Evolutionary conservation across 2,888 invertebrate species (phyloP).

Genomic region (Cheilosia soror): DNA sequence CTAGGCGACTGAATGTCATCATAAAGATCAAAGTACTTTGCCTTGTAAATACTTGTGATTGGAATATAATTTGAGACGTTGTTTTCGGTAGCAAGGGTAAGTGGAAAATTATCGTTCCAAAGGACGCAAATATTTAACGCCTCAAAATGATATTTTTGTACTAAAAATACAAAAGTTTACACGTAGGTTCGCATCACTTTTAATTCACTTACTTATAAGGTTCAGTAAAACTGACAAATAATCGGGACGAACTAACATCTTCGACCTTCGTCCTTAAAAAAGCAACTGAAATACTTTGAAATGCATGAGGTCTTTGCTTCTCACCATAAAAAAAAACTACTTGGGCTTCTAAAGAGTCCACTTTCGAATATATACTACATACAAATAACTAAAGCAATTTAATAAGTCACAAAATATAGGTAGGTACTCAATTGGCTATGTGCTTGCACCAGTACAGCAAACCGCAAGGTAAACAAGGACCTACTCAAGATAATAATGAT

Average conservation of each 20-base stretch:
- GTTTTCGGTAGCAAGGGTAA: conserved; percentile 59
- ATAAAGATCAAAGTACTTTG: conserved; percentile 21
- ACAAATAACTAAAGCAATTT: background rate
- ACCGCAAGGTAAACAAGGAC: background rate
- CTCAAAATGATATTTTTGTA: conserved; percentile 77
- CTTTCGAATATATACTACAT: background rate
- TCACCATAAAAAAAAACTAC: no score
- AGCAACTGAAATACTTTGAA: background rate
- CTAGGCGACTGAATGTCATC: background rate
- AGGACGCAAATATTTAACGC: conserved; percentile 79
- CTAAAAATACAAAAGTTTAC: conserved; percentile 62
- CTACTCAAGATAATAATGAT: conserved; percentile 9
- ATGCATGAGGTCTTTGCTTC: no score
- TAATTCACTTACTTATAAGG: conserved; percentile 32
- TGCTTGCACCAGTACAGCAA: no score
- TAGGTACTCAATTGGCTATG: background rate
- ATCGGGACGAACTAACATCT: background rate
- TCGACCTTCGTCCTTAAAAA: background rate
- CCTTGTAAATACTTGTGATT: conserved; percentile 75
- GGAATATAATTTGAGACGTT: conserved; percentile 17
- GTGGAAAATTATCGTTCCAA: conserved; percentile 77
- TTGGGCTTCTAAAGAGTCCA: no score
- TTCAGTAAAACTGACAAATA: conserved; percentile 32
- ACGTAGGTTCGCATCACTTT: background rate
- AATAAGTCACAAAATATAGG: background rate